Conservation (phyloP, 2,113 vertebrate species). For the Stigmatopora argus region DNA sequence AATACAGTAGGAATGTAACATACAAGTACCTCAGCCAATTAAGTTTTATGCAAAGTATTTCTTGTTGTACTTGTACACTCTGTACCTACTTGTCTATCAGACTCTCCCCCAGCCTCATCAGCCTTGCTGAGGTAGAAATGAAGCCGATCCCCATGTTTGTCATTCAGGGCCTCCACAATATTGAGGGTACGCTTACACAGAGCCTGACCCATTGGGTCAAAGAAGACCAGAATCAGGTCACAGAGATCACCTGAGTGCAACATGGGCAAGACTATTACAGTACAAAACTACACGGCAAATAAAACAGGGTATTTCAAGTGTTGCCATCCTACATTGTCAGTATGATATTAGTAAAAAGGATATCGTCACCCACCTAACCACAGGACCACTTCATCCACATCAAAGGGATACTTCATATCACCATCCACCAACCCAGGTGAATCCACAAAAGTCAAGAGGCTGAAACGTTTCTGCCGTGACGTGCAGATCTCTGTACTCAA, state of each 20-base stretch:
- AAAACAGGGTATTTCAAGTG: too few species aligned
- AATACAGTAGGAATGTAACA: too few species aligned
- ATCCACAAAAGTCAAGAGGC: slow-evolving; percentile 79
- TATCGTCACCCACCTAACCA: slow-evolving; percentile 72
- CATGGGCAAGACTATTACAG: neutral
- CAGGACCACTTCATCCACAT: slow-evolving; percentile 76
- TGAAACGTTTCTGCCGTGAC: slow-evolving; percentile 78
- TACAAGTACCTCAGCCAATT: too few species aligned
- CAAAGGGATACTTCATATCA: slow-evolving; percentile 83
- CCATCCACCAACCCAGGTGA: slow-evolving; percentile 79
- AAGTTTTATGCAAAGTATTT: too few species aligned
- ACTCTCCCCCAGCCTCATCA: slow-evolving; percentile 76
- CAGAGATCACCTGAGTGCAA: slow-evolving; percentile 70
- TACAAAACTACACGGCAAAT: neutral
- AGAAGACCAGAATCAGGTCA: slow-evolving; percentile 80
- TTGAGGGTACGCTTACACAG: slow-evolving; percentile 80
- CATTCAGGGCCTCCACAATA: slow-evolving; percentile 77
- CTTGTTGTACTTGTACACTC: too few species aligned
- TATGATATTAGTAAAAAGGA: neutral
- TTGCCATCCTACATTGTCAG: neutral
- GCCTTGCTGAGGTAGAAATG: slow-evolving; percentile 79
- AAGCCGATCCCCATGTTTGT: slow-evolving; percentile 73
- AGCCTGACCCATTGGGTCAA: slow-evolving; percentile 82
- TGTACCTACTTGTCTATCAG: slow-evolving; percentile 71
- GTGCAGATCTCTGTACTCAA: slow-evolving; percentile 79